phyloP scores from a whole-genome alignment of 2,888 invertebrate species.

The Abrostola triplasia region DNA sequence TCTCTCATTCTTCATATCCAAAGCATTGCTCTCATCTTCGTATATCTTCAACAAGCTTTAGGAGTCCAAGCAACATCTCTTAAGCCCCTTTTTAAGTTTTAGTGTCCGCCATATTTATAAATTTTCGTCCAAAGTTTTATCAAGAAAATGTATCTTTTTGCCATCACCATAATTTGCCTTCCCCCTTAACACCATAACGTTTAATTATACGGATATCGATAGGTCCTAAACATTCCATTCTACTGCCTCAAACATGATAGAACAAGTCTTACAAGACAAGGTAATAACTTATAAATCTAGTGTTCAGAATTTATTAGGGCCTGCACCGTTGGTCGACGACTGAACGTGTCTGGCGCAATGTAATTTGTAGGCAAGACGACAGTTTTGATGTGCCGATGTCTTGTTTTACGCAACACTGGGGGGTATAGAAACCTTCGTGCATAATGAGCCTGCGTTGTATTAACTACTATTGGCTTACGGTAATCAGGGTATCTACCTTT shows the following conservation, averaged over 20 bases:
- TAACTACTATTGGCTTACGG: slow-evolving; percentile 12
- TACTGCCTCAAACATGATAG: background rate
- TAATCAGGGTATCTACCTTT: background rate
- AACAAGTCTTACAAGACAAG: slow-evolving; percentile 7
- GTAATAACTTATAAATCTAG: slow-evolving; percentile 29
- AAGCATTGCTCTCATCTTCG: no score
- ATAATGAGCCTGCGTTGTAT: slow-evolving; percentile 10
- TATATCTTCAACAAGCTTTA: no score
- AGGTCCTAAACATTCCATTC: no score
- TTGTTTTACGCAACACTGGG: slow-evolving; percentile 28
- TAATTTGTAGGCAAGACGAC: slow-evolving; percentile 48
- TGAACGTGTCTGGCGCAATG: slow-evolving; percentile 26
- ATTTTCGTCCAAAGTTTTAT: no score
- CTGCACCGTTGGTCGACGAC: slow-evolving; percentile 3
- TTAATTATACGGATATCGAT: no score
- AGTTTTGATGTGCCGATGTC: slow-evolving; percentile 30
- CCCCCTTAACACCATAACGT: no score
- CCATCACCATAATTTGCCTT: no score
- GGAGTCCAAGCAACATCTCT: no score
- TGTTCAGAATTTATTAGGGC: slow-evolving; percentile 13
- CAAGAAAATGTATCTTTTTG: no score
- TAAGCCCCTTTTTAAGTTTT: no score
- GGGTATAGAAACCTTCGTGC: slow-evolving; percentile 19
- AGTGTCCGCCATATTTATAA: no score
- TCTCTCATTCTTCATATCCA: no score